Percentiles rank a stretch among this genome's conserved stretches.
phyloP scores from a whole-genome alignment of 2,113 vertebrate species.

The Chamaetylas fuelleborni region DNA sequence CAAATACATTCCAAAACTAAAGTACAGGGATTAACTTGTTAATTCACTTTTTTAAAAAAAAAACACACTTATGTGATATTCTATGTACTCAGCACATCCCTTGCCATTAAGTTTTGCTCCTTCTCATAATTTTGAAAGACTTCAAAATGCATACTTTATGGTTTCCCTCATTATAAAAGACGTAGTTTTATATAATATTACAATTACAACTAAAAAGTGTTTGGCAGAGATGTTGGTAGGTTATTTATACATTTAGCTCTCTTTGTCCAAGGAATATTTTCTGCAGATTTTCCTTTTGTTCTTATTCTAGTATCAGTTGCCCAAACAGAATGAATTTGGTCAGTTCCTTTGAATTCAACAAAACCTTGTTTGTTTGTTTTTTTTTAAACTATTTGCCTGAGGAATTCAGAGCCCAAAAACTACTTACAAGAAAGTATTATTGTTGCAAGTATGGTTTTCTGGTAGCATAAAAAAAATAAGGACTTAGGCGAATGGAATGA shows the following conservation, averaged over 20 bases:
- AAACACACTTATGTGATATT: neutral
- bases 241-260: neutral
- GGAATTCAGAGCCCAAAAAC: slow-evolving; percentile 12
- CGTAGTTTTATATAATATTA: neutral
- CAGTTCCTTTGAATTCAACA: neutral
- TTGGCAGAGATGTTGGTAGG: neutral
- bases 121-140: neutral
- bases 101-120: neutral
- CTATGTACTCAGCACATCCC: neutral
- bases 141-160: neutral
- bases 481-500: neutral
- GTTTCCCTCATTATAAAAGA: neutral
- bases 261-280: neutral
- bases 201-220: neutral
- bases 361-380: neutral
- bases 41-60: neutral
- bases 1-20: neutral
- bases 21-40: neutral
- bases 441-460: neutral
- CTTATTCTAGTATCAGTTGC: neutral
- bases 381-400: neutral
- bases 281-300: neutral
- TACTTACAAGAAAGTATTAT: neutral
- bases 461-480: slow-evolving; percentile 35
- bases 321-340: neutral